These are phyloP conservation scores for Drosophila lacertosa DNA, from an alignment of 1,140 invertebrate genomes.

Conservation along the genomic window DNA sequence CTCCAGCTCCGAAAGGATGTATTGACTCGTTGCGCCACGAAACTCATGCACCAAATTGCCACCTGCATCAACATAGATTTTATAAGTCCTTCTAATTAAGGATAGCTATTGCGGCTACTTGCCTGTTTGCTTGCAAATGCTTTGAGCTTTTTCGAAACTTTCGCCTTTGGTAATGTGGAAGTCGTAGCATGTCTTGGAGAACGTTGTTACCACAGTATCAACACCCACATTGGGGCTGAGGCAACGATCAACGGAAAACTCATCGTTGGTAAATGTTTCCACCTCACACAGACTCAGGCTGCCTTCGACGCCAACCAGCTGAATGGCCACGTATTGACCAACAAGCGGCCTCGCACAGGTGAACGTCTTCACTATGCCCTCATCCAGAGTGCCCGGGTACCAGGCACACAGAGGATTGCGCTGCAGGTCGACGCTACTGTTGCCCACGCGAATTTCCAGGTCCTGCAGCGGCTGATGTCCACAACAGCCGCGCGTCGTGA, in stretches of 20 bases:
- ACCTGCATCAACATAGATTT: conserved; percentile 73
- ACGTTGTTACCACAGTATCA: conserved; percentile 90
- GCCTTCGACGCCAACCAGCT: conserved; percentile 95
- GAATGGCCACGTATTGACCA: conserved; percentile 94
- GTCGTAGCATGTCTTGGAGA: conserved; percentile 94
- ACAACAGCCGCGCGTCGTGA: conserved; percentile 94
- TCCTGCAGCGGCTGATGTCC: conserved; percentile 95
- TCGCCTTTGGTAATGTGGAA: conserved; percentile 92
- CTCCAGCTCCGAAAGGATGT: conserved; percentile 92
- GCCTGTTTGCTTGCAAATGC: conserved; percentile 89
- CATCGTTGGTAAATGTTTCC: conserved; percentile 95
- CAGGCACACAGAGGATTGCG: conserved; percentile 95
- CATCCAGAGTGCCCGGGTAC: conserved; percentile 96
- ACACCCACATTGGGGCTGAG: conserved; percentile 88
- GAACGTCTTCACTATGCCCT: conserved; percentile 95
- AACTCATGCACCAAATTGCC: conserved; percentile 91
- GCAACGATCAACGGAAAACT: conserved; percentile 92
- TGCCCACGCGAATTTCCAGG: conserved; percentile 95
- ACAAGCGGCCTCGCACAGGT: conserved; percentile 92
- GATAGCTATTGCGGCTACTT: conserved; percentile 23
- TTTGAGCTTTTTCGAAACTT: conserved; percentile 91
- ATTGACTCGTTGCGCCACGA: conserved; percentile 88
- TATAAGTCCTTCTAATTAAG: no score
- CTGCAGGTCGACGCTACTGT: conserved; percentile 93
- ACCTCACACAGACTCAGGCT: conserved; percentile 95